Evolutionary conservation across 2,888 invertebrate species (phyloP).

Genomic region (Rotaria sp.): DNA sequence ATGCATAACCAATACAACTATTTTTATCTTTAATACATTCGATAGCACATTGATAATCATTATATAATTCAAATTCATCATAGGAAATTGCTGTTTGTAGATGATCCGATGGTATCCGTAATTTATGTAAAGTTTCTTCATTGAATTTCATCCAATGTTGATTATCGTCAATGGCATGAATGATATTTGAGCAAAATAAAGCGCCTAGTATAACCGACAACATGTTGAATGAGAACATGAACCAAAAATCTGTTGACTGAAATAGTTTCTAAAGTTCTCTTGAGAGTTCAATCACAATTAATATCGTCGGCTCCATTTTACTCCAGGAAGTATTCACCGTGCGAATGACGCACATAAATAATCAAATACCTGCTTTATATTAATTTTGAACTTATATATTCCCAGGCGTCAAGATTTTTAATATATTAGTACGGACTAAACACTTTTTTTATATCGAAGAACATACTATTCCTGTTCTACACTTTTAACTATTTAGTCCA

Average conservation of each 20-base stretch:
- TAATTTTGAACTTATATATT: neutral
- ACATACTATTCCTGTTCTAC: no score
- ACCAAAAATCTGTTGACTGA: neutral
- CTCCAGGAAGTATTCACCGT: neutral
- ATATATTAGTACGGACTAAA: neutral
- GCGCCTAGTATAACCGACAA: neutral
- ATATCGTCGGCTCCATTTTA: neutral
- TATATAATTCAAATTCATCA: neutral
- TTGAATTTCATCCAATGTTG: neutral
- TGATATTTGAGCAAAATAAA: neutral
- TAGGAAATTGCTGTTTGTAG: neutral
- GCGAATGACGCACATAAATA: neutral
- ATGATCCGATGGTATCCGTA: neutral
- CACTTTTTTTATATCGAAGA: no score
- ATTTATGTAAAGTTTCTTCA: neutral
- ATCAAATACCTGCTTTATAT: neutral
- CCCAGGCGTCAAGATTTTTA: neutral
- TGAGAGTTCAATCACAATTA: neutral
- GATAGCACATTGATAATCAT: conserved; percentile 1
- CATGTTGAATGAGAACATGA: neutral
- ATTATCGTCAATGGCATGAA: neutral
- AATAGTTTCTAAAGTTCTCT: neutral
- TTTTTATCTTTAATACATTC: neutral
- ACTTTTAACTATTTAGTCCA: no score
- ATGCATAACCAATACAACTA: neutral